Base-by-base conservation (phyloP, 2,797 vertebrate species). In the Phataginus tricuspis region DNA sequence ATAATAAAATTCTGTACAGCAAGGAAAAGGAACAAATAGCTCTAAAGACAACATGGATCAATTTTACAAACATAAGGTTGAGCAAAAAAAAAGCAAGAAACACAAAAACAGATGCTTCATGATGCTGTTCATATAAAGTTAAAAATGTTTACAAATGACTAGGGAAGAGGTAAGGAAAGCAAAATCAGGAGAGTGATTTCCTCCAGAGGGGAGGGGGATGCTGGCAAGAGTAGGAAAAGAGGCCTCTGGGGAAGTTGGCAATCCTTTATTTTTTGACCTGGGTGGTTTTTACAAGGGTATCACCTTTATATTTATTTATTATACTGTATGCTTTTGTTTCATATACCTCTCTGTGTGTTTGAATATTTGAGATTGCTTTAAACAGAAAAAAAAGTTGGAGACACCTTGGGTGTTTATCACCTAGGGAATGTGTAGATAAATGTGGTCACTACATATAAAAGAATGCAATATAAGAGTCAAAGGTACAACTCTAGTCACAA, bases 81-180 rank as follows among this genome's bases (percentile, higher is more conserved):
- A 27, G 5, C 11, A 77, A 49, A 34, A 77, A 39, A 39, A 53
- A 39, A 39, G 27, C 29, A 86, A 84, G 69, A 74, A 10, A 59
- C 29, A 85, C 10, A 59, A 79, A 94, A 85, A 77, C 0, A 63
- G 37, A 69, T 29, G 51, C 14, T 74, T 75, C 7, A 49, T 18
- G 29, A 88, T 31, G n/a, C 39, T 84, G 14, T 75, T 95, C 68
- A 71, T 19, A 78, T 68, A 84, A 95, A 69, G 61, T 57, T 92
- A 39, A 85, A 83, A 93, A 69, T 69, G 5, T 89, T 86, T 64
- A 91, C n/a, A 87, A 72, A 80, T 78, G 85, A 72, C 25, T n/a
- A 34, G 64, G 88, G 45, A 55, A 68, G 77, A 68, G 19, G 12
- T 63, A 72, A 87, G 82, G 79, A 83, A 90, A 86, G 69, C 80